These are phyloP conservation scores for Luehdorfia chinensis DNA, from an alignment of 1,140 invertebrate genomes.

Conservation along the genomic window DNA sequence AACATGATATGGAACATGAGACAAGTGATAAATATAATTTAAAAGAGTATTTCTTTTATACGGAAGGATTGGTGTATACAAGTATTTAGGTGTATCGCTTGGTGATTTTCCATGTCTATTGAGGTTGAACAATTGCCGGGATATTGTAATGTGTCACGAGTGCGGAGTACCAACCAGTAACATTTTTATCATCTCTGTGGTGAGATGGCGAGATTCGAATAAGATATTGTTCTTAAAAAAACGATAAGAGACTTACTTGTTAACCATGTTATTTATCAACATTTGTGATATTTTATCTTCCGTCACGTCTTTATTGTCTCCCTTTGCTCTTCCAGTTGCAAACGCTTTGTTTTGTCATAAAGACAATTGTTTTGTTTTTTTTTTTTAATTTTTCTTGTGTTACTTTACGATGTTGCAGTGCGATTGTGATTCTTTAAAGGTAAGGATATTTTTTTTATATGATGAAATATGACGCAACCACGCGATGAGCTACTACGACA, in stretches of 20 bases:
- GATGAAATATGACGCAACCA: neutral
- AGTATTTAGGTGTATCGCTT: too few species aligned
- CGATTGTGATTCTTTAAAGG: constrained; percentile 34
- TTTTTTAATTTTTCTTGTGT: constrained; percentile 20
- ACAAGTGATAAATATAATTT: too few species aligned
- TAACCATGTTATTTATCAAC: constrained; percentile 1
- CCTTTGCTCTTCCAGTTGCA: constrained; percentile 9
- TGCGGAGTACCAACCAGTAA: constrained; percentile 1
- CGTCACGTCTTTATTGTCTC: constrained; percentile 7
- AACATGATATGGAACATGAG: too few species aligned
- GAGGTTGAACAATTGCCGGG: neutral
- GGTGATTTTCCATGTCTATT: too few species aligned
- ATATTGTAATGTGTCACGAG: constrained; percentile 1
- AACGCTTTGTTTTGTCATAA: constrained; percentile 14
- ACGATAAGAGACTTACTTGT: neutral
- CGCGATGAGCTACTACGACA: too few species aligned
- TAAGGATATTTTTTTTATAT: constrained; percentile 23
- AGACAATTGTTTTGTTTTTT: constrained; percentile 4
- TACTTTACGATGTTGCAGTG: constrained; percentile 35
- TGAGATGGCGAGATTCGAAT: too few species aligned
- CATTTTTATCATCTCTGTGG: neutral
- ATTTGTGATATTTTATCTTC: constrained; percentile 11
- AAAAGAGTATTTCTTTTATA: too few species aligned
- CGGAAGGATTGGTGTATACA: too few species aligned
- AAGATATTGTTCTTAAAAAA: neutral